Percentiles rank a stretch among this genome's conserved stretches.
phyloP scores from a whole-genome alignment of 2,113 vertebrate species.

The Fulmarus glacialis region DNA sequence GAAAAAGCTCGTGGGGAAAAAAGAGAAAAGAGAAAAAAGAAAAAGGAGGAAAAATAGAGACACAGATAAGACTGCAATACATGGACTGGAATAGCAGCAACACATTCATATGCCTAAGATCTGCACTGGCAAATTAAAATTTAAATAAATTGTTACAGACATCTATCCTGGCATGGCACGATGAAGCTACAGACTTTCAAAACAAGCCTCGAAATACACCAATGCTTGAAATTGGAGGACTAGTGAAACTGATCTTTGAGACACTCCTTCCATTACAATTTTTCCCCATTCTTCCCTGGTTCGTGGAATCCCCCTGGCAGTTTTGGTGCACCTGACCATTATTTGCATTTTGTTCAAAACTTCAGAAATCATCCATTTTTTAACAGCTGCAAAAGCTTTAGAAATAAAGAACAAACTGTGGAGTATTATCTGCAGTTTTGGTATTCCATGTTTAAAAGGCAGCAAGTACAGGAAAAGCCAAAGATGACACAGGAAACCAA shows the following conservation, averaged over 20 bases:
- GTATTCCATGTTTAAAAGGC: background rate
- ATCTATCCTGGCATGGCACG: rapidly evolving
- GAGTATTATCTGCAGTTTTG: background rate
- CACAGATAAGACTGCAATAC: background rate
- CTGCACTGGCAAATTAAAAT: background rate
- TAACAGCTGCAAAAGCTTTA: background rate
- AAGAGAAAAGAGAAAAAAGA: too few relatives aligned
- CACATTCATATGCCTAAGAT: background rate
- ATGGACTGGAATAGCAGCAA: background rate
- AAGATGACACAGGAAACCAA: background rate
- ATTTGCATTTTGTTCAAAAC: background rate
- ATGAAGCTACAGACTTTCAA: background rate
- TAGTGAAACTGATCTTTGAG: background rate
- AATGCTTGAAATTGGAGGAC: background rate
- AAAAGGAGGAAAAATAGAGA: background rate
- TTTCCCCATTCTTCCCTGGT: background rate
- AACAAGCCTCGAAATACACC: background rate
- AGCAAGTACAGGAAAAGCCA: background rate
- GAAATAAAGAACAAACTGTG: background rate
- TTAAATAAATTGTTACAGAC: background rate
- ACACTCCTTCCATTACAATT: background rate
- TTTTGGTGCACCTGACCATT: background rate
- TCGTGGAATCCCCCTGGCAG: background rate
- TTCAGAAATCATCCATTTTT: rapidly evolving
- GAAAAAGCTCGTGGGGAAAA: background rate